phyloP scores from a whole-genome alignment of 2,888 invertebrate species.

The Neuroscelio doddi region DNA sequence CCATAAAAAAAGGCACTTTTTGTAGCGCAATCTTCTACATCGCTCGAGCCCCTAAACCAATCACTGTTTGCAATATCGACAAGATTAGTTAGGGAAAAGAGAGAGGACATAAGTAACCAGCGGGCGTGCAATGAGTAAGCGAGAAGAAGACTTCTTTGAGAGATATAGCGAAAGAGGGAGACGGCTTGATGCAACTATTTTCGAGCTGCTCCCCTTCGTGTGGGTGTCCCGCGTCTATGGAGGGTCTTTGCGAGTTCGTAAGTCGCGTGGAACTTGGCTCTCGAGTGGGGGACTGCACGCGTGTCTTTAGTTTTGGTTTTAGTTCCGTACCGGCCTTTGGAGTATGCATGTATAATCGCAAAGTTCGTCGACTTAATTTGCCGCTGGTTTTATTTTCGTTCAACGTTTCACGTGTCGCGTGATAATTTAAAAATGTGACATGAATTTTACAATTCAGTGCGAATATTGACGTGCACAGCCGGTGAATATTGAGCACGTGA shows the following conservation, averaged over 20 bases:
- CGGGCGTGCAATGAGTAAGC: background rate
- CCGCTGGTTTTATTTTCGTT: background rate
- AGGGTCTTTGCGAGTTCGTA: conserved; percentile 31
- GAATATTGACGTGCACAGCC: conserved; percentile 37
- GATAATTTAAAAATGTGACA: background rate
- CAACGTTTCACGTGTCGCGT: background rate
- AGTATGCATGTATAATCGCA: conserved; percentile 21
- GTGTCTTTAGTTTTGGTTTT: conserved; percentile 70
- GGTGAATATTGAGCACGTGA: conserved; percentile 39
- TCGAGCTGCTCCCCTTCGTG: conserved; percentile 37
- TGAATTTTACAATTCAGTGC: conserved; percentile 33
- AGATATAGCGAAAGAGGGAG: conserved; percentile 15
- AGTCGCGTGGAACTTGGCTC: conserved; percentile 39
- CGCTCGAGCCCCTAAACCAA: too few relatives aligned
- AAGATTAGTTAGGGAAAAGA: too few relatives aligned
- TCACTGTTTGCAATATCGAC: too few relatives aligned
- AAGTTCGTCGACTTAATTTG: background rate
- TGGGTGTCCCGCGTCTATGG: conserved; percentile 40
- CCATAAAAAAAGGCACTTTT: background rate
- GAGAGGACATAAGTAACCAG: background rate
- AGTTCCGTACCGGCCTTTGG: conserved; percentile 62
- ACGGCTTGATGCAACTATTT: conserved; percentile 44
- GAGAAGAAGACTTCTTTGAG: conserved; percentile 2
- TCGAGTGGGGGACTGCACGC: conserved; percentile 63
- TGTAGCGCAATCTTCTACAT: too few relatives aligned